Percentiles rank a stretch among this genome's conserved stretches.
Conservation (phyloP, 2,113 vertebrate species). For the Gavialis gangeticus region DNA sequence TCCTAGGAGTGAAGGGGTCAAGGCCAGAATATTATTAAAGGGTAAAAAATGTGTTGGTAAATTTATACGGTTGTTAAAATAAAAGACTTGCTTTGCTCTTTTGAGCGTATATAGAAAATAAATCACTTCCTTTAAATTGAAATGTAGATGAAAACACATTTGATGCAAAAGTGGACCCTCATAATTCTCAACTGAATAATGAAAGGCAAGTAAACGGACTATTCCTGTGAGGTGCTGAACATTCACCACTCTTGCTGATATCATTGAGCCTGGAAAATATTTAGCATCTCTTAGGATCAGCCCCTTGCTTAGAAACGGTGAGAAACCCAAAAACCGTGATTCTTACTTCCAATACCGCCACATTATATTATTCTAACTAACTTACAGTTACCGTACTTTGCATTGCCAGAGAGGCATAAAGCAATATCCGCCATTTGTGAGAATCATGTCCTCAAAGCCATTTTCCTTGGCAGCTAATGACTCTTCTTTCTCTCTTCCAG, state of each 20-base stretch:
- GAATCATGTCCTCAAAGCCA: background rate
- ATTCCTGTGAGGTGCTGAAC: background rate
- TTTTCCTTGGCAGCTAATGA: background rate
- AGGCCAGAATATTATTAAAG: conserved; percentile 49
- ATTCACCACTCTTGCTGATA: background rate
- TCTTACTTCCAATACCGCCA: background rate
- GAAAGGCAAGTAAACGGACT: background rate
- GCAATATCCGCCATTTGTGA: background rate
- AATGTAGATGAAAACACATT: background rate
- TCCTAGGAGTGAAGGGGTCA: background rate
- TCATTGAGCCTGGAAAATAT: background rate
- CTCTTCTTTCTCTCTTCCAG: conserved; percentile 79
- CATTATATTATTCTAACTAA: background rate
- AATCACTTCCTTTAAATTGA: background rate
- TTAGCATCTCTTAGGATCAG: background rate
- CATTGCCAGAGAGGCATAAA: background rate
- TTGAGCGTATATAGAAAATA: background rate
- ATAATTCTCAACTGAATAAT: background rate
- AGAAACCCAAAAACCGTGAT: background rate
- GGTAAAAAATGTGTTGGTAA: conserved; percentile 50
- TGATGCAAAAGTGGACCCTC: background rate
- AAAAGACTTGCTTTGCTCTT: conserved; percentile 39
- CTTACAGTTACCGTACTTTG: background rate
- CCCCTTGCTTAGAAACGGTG: background rate
- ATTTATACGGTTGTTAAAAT: background rate